Evolutionary conservation across 2,888 invertebrate species (phyloP).

Genomic region (Stramonita haemastoma): DNA sequence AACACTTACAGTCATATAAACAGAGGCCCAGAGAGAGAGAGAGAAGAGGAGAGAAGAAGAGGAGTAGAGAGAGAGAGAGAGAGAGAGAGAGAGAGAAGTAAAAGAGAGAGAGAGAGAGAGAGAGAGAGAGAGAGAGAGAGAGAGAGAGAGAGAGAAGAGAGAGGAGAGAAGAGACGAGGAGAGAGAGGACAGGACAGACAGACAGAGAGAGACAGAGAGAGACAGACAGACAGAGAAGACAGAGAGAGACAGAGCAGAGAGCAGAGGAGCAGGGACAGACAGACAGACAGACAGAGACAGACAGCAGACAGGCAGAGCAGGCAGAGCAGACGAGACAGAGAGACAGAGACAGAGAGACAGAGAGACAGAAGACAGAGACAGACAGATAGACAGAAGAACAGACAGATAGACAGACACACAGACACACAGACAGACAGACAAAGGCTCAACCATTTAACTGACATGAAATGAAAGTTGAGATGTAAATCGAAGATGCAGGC

Average conservation of each 20-base stretch:
- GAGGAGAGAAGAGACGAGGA: background rate
- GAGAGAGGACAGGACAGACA: background rate
- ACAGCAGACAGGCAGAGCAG: background rate
- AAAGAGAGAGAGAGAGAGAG: conserved; percentile 1
- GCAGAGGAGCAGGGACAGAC: background rate
- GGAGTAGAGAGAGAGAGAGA: background rate
- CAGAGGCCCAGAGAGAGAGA: background rate
- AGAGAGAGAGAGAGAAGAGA: background rate
- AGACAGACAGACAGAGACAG: background rate
- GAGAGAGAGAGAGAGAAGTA: background rate
- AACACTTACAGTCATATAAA: background rate
- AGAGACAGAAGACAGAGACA: background rate
- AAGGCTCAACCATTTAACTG: too few relatives aligned
- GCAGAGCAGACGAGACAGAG: too few relatives aligned
- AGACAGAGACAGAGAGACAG: background rate
- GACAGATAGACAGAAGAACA: background rate
- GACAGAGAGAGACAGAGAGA: background rate
- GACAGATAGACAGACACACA: background rate
- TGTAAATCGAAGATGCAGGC: too few relatives aligned
- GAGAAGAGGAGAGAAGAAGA: background rate
- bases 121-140: background rate
- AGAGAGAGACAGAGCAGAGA: background rate
- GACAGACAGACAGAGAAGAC: background rate
- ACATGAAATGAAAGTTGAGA: too few relatives aligned
- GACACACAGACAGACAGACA: background rate